Evolutionary conservation across 2,113 vertebrate species (phyloP).

Genomic region (Corythaeola cristata): DNA sequence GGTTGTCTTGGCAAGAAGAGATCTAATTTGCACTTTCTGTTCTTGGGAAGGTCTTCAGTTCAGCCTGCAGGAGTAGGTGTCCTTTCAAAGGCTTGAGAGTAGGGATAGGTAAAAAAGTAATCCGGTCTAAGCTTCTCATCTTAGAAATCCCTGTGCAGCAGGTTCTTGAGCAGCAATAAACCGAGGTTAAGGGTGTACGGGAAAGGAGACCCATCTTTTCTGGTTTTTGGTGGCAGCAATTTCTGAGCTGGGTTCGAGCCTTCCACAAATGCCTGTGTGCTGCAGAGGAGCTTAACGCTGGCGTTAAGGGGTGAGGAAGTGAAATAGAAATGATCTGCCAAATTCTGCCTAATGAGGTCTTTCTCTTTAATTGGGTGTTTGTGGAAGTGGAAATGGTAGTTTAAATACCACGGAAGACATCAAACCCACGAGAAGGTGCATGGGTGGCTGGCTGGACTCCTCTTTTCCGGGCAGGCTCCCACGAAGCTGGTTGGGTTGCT

Average conservation of each 20-base stretch:
- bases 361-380: neutral
- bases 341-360: neutral
- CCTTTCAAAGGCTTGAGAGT: neutral
- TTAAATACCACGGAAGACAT: neutral
- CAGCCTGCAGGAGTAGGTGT: neutral
- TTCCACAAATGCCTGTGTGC: neutral
- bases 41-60: neutral
- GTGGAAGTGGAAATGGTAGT: neutral
- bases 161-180: neutral
- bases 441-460: neutral
- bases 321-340: neutral
- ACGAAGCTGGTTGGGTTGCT: fast-evolving
- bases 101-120: neutral
- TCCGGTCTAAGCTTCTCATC: neutral
- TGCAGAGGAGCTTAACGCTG: neutral
- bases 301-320: neutral
- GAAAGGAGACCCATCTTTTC: neutral
- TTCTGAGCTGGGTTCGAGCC: neutral
- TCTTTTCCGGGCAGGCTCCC: neutral
- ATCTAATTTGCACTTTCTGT: neutral
- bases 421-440: neutral
- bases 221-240: neutral
- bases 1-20: neutral
- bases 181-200: neutral
- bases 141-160: neutral